These are phyloP conservation scores for Drosophila bocqueti DNA, from an alignment of 1,140 invertebrate genomes.

Conservation along the genomic window DNA sequence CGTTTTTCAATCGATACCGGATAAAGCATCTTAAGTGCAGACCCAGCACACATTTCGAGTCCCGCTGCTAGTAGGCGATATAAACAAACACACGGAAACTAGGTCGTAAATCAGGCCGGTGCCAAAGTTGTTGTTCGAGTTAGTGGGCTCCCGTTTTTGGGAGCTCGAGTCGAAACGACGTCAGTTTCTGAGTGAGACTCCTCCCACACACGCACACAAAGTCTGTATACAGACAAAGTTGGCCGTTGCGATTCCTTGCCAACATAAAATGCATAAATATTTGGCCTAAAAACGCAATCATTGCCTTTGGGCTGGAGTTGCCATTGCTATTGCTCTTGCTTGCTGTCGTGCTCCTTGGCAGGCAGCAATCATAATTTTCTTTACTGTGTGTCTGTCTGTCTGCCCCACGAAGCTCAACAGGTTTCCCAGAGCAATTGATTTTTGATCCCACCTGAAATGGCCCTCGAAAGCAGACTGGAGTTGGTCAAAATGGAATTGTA, in stretches of 20 bases:
- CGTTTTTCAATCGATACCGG: conserved; percentile 29
- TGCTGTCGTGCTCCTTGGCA: conserved; percentile 24
- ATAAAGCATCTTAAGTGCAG: conserved; percentile 50
- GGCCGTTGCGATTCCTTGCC: conserved; percentile 12
- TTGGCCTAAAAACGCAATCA: conserved; percentile 69
- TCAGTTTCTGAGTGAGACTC: conserved; percentile 47
- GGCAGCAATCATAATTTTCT: conserved; percentile 39
- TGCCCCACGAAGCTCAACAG: conserved; percentile 45
- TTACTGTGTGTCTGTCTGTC: conserved; percentile 23
- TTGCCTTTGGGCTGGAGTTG: conserved; percentile 27
- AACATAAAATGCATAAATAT: conserved; percentile 47
- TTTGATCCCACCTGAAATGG: conserved; percentile 20
- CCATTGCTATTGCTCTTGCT: conserved; percentile 9
- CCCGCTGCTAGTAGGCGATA: conserved; percentile 36
- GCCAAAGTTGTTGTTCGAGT: conserved; percentile 49
- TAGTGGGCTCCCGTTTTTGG: conserved; percentile 23
- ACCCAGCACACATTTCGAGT: conserved; percentile 29
- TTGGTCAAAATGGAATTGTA: conserved; percentile 6
- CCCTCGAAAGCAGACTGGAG: conserved; percentile 1
- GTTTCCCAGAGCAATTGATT: conserved; percentile 50
- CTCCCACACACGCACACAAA: conserved; percentile 50
- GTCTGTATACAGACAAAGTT: conserved; percentile 1
- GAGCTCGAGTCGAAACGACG: conserved; percentile 27
- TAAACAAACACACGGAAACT: conserved; percentile 65
- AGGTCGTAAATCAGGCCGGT: conserved; percentile 72